These are phyloP conservation scores for Andrena chrysosceles DNA, from an alignment of 2,888 invertebrate genomes.

Conservation along the genomic window DNA sequence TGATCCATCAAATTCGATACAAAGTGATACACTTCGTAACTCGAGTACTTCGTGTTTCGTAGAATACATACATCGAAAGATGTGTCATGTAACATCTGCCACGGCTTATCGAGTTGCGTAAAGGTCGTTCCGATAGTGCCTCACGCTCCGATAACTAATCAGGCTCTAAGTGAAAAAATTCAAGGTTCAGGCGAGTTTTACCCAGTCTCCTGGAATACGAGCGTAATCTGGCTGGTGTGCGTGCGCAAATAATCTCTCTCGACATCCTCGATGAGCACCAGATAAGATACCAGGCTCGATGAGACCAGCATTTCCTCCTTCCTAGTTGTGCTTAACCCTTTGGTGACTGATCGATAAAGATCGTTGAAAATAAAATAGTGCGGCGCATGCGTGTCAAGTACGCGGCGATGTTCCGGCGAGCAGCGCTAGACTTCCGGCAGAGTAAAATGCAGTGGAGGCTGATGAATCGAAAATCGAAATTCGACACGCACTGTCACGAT, in stretches of 20 bases:
- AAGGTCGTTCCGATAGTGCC: constrained; percentile 15
- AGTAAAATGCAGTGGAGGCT: neutral
- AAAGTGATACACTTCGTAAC: neutral
- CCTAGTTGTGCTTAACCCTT: constrained; percentile 7
- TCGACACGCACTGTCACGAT: neutral
- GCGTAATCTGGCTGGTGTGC: neutral
- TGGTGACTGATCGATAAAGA: constrained; percentile 25
- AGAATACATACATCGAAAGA: neutral
- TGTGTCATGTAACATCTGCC: neutral
- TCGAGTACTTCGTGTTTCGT: neutral
- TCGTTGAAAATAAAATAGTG: neutral
- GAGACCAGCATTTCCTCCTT: constrained; percentile 25
- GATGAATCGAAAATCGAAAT: neutral
- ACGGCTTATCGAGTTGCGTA: constrained; percentile 10
- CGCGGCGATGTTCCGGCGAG: neutral
- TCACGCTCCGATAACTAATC: constrained; percentile 12
- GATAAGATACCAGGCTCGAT: constrained; percentile 49
- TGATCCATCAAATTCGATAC: neutral
- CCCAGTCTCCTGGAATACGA: neutral
- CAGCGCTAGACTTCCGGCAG: neutral
- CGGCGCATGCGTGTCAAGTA: neutral
- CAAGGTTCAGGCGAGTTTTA: constrained; percentile 12
- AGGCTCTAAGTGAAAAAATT: constrained; percentile 5
- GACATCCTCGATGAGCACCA: constrained; percentile 13
- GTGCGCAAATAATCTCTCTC: constrained; percentile 33